These are phyloP conservation scores for Drosophila tani DNA, from an alignment of 1,140 invertebrate species.

Conservation along the genomic window DNA sequence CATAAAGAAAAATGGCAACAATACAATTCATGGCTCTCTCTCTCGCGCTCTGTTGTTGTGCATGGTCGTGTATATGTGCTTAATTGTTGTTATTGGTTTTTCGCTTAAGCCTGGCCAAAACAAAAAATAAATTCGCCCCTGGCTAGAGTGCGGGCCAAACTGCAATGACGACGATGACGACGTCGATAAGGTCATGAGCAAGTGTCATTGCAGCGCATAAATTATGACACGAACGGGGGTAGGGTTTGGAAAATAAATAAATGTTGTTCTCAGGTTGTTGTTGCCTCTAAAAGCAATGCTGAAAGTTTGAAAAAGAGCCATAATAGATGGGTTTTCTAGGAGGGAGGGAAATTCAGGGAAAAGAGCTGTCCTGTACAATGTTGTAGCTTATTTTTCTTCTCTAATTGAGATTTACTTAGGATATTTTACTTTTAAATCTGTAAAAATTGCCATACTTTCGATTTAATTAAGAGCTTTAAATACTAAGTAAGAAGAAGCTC, in stretches of 20 bases:
- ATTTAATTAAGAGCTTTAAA: too few relatives aligned
- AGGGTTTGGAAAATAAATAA: slow-evolving; percentile 46
- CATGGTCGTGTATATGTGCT: slow-evolving; percentile 59
- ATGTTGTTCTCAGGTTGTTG: slow-evolving; percentile 41
- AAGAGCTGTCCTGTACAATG: not conserved
- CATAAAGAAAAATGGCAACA: slow-evolving; percentile 84
- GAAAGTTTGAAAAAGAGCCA: slow-evolving; percentile 13
- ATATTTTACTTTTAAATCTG: not conserved
- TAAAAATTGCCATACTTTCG: too few relatives aligned
- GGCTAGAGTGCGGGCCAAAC: slow-evolving; percentile 34
- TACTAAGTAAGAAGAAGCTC: too few relatives aligned
- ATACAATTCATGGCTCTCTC: slow-evolving; percentile 61
- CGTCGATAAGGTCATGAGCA: slow-evolving; percentile 81
- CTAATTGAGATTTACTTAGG: not conserved
- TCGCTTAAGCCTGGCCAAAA: slow-evolving; percentile 43
- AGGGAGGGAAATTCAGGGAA: not conserved
- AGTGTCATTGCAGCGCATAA: slow-evolving; percentile 81
- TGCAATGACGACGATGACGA: slow-evolving; percentile 53
- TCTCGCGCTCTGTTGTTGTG: slow-evolving; percentile 6
- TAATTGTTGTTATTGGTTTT: slow-evolving; percentile 81
- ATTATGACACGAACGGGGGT: slow-evolving; percentile 55
- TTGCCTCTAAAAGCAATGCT: slow-evolving; percentile 6
- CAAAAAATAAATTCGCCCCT: slow-evolving; percentile 42
- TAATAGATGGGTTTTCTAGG: slow-evolving; percentile 20
- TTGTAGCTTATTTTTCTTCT: not conserved